These are phyloP conservation scores for Hydroisotoma schaefferi DNA, from an alignment of 2,888 invertebrate species.

Conservation along the genomic window DNA sequence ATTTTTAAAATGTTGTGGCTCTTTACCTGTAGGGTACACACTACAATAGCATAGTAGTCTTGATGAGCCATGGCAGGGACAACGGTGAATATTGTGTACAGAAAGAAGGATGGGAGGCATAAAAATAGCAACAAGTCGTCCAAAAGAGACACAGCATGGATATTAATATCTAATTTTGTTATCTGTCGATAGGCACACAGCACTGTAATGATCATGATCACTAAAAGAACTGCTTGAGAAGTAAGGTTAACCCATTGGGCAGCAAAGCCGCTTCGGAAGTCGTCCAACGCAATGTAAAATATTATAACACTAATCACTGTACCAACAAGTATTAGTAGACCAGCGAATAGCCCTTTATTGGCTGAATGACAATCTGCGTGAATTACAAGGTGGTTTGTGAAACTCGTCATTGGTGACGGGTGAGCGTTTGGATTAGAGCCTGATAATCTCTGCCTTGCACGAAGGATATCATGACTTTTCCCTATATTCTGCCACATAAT, in stretches of 20 bases:
- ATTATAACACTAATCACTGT: slow-evolving; percentile 61
- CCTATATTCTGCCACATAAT: slow-evolving; percentile 73
- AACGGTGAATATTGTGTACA: slow-evolving; percentile 66
- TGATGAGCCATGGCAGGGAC: slow-evolving; percentile 61
- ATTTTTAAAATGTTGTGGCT: no score
- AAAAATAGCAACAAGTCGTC: slow-evolving; percentile 69
- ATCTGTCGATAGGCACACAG: slow-evolving; percentile 64
- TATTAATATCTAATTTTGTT: slow-evolving; percentile 64
- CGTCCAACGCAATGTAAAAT: slow-evolving; percentile 60
- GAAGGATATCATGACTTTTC: slow-evolving; percentile 50
- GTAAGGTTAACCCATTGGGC: slow-evolving; percentile 48
- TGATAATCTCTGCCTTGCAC: slow-evolving; percentile 51
- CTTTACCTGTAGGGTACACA: slow-evolving; percentile 59
- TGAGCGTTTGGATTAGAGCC: slow-evolving; percentile 27
- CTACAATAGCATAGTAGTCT: slow-evolving; percentile 57
- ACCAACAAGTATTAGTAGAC: slow-evolving; percentile 61
- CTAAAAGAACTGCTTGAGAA: slow-evolving; percentile 54
- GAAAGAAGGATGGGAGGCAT: slow-evolving; percentile 68
- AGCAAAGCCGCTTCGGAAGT: slow-evolving; percentile 50
- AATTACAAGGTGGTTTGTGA: slow-evolving; percentile 57
- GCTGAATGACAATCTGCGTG: slow-evolving; percentile 73
- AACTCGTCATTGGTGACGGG: slow-evolving; percentile 41
- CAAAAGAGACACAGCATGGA: slow-evolving; percentile 62
- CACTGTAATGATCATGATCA: slow-evolving; percentile 60
- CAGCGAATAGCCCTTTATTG: slow-evolving; percentile 69